Evolutionary conservation across 2,888 invertebrate species (phyloP).

Genomic region (Colostygia pectinataria): DNA sequence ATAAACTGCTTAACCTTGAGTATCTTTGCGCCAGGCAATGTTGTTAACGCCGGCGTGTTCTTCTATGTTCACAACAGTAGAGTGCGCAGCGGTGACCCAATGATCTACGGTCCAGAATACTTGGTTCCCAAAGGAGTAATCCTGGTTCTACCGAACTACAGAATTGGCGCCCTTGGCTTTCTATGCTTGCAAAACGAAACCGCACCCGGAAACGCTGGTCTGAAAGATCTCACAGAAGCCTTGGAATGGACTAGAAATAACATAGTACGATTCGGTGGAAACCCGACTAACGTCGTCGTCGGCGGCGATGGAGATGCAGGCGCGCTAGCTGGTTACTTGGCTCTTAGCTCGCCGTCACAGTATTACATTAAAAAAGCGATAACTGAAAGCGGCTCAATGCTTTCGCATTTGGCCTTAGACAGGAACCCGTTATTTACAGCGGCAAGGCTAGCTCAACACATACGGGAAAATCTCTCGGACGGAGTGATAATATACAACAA

Average conservation of each 20-base stretch:
- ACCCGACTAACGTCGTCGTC: slow-evolving; percentile 59
- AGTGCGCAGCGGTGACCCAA: slow-evolving; percentile 60
- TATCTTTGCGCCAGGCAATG: slow-evolving; percentile 52
- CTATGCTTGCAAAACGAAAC: slow-evolving; percentile 57
- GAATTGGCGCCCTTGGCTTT: slow-evolving; percentile 70
- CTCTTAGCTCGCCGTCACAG: slow-evolving; percentile 53
- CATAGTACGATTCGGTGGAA: slow-evolving; percentile 62
- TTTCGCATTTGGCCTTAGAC: slow-evolving; percentile 64
- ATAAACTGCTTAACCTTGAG: slow-evolving; percentile 66
- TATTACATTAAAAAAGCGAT: slow-evolving; percentile 60
- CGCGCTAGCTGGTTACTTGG: slow-evolving; percentile 60
- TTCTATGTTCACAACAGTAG: slow-evolving; percentile 70
- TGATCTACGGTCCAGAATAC: slow-evolving; percentile 62
- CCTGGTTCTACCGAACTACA: slow-evolving; percentile 66
- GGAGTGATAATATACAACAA: slow-evolving; percentile 22
- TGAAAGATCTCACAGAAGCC: slow-evolving; percentile 66
- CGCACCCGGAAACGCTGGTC: slow-evolving; percentile 67
- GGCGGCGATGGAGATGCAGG: slow-evolving; percentile 65
- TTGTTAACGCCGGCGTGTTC: slow-evolving; percentile 50
- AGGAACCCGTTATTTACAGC: slow-evolving; percentile 53
- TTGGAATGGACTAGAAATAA: slow-evolving; percentile 63
- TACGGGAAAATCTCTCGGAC: slow-evolving; percentile 41
- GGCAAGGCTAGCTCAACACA: slow-evolving; percentile 53
- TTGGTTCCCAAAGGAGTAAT: slow-evolving; percentile 55
- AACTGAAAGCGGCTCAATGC: slow-evolving; percentile 63